Conservation (phyloP, 2,888 invertebrate species). For the Fissipunctia ypsillon region DNA sequence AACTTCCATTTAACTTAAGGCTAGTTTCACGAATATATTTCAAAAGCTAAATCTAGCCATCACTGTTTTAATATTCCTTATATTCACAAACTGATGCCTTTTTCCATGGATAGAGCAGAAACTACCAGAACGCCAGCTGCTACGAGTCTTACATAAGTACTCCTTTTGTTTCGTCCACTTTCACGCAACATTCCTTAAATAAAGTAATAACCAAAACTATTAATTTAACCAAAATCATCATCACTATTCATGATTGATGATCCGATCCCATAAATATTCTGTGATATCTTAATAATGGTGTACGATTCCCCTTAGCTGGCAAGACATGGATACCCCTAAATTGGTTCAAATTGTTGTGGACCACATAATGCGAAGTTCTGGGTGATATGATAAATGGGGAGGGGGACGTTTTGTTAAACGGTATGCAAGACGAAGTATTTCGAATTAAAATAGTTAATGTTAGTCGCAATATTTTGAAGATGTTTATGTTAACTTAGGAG, state of each 20-base stretch:
- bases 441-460: conserved; percentile 70
- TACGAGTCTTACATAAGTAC: background rate
- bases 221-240: conserved; percentile 29
- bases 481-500: conserved; percentile 6
- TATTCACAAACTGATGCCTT: too few relatives aligned
- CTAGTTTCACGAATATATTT: background rate
- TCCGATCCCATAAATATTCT: conserved; percentile 30
- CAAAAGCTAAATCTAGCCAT: background rate
- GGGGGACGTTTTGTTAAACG: conserved; percentile 60
- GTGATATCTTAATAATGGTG: conserved; percentile 47
- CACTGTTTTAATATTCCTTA: too few relatives aligned
- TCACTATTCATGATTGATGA: conserved; percentile 37
- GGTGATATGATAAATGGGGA: conserved; percentile 71
- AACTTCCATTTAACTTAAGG: background rate
- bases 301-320: conserved; percentile 50
- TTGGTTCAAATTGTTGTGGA: conserved; percentile 77
- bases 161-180: background rate
- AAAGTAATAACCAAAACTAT: conserved; percentile 14
- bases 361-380: conserved; percentile 72
- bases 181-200: background rate
- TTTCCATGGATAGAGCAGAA: too few relatives aligned
- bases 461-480: conserved; percentile 66
- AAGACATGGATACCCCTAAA: conserved; percentile 70
- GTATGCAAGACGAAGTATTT: conserved; percentile 57
- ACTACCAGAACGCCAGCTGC: background rate